A percentile compares a stretch with the other conserved stretches of the same genome.
Conservation (phyloP, 2,797 vertebrate genomes). For the Micromesistius poutassou region DNA sequence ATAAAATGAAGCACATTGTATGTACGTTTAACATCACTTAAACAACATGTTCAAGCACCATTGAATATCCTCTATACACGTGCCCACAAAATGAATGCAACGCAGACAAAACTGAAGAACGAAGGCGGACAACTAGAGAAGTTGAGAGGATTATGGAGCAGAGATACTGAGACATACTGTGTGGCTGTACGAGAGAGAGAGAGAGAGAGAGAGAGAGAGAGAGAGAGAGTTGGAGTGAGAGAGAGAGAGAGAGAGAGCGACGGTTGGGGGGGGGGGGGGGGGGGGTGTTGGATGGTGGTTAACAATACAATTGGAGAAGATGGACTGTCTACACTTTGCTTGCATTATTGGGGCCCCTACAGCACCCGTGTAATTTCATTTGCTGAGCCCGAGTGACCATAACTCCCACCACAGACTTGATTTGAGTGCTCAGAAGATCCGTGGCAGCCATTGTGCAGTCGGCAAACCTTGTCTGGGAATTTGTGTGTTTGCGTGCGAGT, state of each 20-base stretch:
- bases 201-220: background rate
- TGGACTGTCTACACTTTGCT: constrained; percentile 50
- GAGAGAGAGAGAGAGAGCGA: background rate
- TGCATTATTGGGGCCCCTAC: constrained; percentile 58
- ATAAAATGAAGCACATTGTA: no score
- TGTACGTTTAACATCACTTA: background rate
- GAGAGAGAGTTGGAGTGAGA: background rate
- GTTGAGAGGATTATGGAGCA: no score
- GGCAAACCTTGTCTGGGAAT: constrained; percentile 31
- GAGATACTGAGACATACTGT: background rate
- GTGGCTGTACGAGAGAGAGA: background rate
- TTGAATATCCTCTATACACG: no score
- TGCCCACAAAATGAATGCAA: no score
- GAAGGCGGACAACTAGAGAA: background rate
- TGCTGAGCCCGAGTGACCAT: constrained; percentile 66
- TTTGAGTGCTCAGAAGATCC: constrained; percentile 72
- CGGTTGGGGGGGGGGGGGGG: background rate
- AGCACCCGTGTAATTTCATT: constrained; percentile 71
- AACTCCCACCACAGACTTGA: constrained; percentile 73
- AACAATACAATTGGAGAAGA: constrained; percentile 52
- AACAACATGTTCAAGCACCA: background rate
- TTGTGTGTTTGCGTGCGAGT: constrained; percentile 7
- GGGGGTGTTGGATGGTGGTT: constrained; percentile 26
- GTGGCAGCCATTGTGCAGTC: constrained; percentile 64
- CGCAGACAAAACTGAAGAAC: background rate